Evolutionary conservation across 1,140 invertebrate genomes (phyloP), one percentile per base, ranked within the genome.

Genomic region (Sarcophaga peregrina): DNA sequence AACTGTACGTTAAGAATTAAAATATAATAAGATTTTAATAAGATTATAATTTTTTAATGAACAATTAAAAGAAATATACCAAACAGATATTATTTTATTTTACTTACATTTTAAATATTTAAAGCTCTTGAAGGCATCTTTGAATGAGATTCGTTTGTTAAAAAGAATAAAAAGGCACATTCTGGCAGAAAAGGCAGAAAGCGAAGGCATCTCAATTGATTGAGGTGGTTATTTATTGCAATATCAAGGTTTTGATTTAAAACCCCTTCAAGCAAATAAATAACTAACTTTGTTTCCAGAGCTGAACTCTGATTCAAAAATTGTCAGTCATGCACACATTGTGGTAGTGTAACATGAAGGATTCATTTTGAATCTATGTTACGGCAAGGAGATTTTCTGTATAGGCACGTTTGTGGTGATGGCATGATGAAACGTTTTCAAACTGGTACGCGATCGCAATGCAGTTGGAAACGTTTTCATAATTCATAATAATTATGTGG

Each of bases 361-460:
- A 13, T 80, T 52, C 9, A 25, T 78, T 52, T 78, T 17, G 75
- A 78, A 78, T 78, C 75, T 78, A 78, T 78, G 75, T 78, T 78
- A 25, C 48, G 75, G 17, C 75, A 86, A 85, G 86, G 84, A 87
- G 85, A 4, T 81, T 87, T 87, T 87, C n/a, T 86, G 85, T 81
- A 87, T 87, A 88, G 87, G 87, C 87, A 87, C 87, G 87, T 87
- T 87, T 87, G 87, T 87, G 87, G 86, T 87, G 87, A 87, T 85
- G 84, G 85, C 85, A 84, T 74, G 85, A 75, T 80, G 52, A 74
- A 78, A 78, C 75, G 75, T 78, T 78, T 50, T 78, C 9, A 85
- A 82, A 45, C 81, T 62, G 48, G 45, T 20, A 62, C 85, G 85
- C 46, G 46, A 84, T 85, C 85, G 85, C 46, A 76, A 85, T 85